These are phyloP conservation scores for Charaxes varanes DNA, from an alignment of 1,140 invertebrate genomes.

Conservation along the genomic window DNA sequence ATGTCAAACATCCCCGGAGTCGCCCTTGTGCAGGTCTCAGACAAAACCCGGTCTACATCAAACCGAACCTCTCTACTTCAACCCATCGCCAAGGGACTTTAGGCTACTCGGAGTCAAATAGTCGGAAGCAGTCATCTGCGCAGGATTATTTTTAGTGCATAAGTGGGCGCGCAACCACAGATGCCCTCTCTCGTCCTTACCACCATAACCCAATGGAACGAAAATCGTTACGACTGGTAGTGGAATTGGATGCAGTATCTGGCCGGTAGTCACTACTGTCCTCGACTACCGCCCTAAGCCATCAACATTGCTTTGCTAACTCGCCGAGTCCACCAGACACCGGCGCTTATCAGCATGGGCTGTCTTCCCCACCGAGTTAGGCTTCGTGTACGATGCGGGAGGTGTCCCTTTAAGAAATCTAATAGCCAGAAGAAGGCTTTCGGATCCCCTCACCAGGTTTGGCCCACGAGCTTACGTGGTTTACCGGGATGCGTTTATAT, in stretches of 20 bases:
- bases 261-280: slow-evolving; percentile 16
- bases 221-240: slow-evolving; percentile 7
- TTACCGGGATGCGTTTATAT: slow-evolving; percentile 3
- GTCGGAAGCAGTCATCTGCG: slow-evolving; percentile 18
- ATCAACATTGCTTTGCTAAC: slow-evolving; percentile 1
- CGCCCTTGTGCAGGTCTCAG: no score
- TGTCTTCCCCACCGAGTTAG: no score
- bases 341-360: no score
- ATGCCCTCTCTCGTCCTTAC: no score
- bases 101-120: slow-evolving; percentile 25
- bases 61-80: slow-evolving; percentile 26
- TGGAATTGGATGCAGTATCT: slow-evolving; percentile 17
- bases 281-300: slow-evolving; percentile 13
- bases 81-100: slow-evolving; percentile 24
- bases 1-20: no score
- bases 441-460: background rate
- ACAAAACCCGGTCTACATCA: slow-evolving; percentile 26
- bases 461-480: background rate
- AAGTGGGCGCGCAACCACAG: slow-evolving; percentile 17
- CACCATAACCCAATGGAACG: slow-evolving; percentile 20
- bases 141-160: slow-evolving; percentile 20
- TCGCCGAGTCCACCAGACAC: background rate
- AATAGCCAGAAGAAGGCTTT: no score
- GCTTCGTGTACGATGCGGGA: background rate
- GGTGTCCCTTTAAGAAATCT: no score